Evolutionary conservation across 2,888 invertebrate genomes (phyloP).

Genomic region (Copidosoma aretas): DNA sequence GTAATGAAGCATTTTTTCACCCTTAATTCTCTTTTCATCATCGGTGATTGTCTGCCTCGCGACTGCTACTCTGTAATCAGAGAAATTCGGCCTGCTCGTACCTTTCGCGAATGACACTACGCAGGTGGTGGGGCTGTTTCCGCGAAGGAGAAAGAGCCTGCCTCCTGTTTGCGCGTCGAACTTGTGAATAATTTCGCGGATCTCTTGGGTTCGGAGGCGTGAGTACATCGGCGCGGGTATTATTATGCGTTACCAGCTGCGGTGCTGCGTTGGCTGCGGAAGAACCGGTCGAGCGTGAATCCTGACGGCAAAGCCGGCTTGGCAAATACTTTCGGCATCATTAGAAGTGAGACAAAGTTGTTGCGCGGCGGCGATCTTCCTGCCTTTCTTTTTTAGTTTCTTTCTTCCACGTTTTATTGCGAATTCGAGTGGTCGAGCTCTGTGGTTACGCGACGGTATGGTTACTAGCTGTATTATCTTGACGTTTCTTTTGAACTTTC

Average conservation of each 20-base stretch:
- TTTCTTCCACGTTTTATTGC: not conserved
- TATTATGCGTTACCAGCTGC: too few species aligned
- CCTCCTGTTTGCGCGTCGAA: not conserved
- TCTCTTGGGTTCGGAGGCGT: not conserved
- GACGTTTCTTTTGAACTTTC: too few species aligned
- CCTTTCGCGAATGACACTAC: not conserved
- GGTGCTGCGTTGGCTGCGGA: too few species aligned
- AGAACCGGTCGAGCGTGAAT: constrained; percentile 23
- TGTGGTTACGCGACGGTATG: too few species aligned
- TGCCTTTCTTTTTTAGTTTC: not conserved
- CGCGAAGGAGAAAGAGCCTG: not conserved
- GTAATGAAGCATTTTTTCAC: constrained; percentile 20
- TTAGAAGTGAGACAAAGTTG: not conserved
- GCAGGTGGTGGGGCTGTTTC: not conserved
- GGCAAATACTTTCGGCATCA: too few species aligned
- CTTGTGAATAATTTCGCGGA: not conserved
- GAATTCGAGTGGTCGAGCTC: too few species aligned
- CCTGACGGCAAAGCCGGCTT: not conserved
- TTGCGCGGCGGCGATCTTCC: not conserved
- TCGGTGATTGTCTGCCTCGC: constrained; percentile 12
- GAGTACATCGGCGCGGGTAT: too few species aligned
- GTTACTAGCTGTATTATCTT: too few species aligned
- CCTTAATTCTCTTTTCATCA: constrained; percentile 33
- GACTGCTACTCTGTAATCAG: not conserved
- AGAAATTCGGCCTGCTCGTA: not conserved